Evolutionary conservation across 35 echinoderm and acorn worm species (phyloP), one percentile per base, ranked within the genome.

Genomic region (Holothuria glaberrima): DNA sequence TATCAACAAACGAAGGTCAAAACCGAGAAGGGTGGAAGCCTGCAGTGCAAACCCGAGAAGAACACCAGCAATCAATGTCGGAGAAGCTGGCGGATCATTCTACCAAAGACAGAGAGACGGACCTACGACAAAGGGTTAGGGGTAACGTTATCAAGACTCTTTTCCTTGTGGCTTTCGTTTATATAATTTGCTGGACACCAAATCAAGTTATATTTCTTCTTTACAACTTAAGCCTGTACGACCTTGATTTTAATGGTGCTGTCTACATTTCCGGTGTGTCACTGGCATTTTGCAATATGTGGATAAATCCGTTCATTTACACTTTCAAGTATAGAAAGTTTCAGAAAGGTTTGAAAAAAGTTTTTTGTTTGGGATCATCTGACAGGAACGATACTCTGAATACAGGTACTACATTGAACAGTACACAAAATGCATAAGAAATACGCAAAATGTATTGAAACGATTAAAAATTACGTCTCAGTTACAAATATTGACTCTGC

Each of bases 171-270:
- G 93, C 92, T 24, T 57, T 92, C 19, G 89, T 90, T 7, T 97
- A 94, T 57, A 77, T 94, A 20, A 89, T 97, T 58, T 94, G 92
- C 68, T 97, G 95, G 95, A 87, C 92, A 41, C 95, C 92, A 6
- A 94, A 97, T 41, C 92, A 91, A 86, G 52, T 94, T 19, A 84
- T 91, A 27, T 97, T 90, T 38, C 89, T 97, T 18, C 46, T 94
- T 30, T 91, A 89, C 70, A 97, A 97, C 48, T 58, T 97, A 12
- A 91, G 92, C 2, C 54, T 80, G 27, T 32, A 78, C 10, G 86
- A 92, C 16, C 28, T 90, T 14, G 92, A 97, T 58, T 97, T 91
- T 24, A 86, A 82, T 29, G 83, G 80, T 16, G 50, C 29, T 4
- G 33, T 92, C 6, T 95, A 88, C 36, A 79, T 59, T 9, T 48